Evolutionary conservation across 1,140 invertebrate genomes (phyloP), one percentile per base, ranked within the genome.

Genomic region (Akabosia matsudoensis): DNA sequence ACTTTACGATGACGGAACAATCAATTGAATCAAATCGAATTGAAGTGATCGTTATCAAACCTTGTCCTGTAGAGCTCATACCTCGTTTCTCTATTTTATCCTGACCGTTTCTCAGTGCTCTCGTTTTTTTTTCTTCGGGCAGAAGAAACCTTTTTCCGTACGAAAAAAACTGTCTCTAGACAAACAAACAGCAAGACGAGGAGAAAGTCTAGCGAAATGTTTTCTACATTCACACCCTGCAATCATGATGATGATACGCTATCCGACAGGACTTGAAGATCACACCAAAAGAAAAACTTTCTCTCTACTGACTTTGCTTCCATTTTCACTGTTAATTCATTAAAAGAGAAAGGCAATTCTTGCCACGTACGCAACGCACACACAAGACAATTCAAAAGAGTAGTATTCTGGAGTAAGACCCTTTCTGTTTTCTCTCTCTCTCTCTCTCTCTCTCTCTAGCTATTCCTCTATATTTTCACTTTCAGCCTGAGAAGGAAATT

Each of bases 341-440:
- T 80, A 80, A 72, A 79, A 76, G 74, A 33, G 76, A 76, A 76
- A 30, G 70, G 74, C 74, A 74, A 80, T 80, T 80, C 79, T 80
- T 61, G 16, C 70, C 79, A 80, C 79, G 79, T 80, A 70, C 52
- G 7, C 24, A 52, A 30, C 52, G 64, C 52, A 56, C 37, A 1
- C 14, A 1, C 3, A 72, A 72, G 61, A 33, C 74, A 74, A 70
- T 67, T 79, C 77, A 75, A 18, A 74, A 70, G 64, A 56, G 24
- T 61, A 56, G 34, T 1, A 24, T 14, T 7, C 37, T 45, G 13
- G 24, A 51, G 61, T 33, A 54, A 37, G 73, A 56, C 45, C 30
- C 7, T 26, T 28, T 34, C 7, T 3, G 24, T 4, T 16, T 70
- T 70, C 26, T 7, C 22, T 28, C 24, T 7, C 4, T 4, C 54